Evolutionary conservation across 2,113 vertebrate species (phyloP), one percentile per base, ranked within the genome.

Genomic region (Callionymus lyra): DNA sequence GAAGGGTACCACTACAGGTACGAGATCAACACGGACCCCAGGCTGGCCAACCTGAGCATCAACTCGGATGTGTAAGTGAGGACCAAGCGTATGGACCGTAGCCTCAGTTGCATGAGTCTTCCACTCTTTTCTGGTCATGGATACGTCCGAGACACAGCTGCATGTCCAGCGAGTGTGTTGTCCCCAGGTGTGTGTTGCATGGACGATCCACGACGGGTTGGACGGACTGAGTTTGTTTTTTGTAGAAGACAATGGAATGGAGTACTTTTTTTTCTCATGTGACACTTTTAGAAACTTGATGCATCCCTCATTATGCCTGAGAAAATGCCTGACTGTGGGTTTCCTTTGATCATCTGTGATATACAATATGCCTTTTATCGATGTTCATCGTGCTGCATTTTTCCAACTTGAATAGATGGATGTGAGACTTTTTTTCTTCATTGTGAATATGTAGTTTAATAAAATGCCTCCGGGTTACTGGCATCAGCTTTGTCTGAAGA

Each of bases 1-100:
- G 95, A 98, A 68, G 94, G 94, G 4, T 99, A 99, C 76, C 93
- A 99, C 77, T 99, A 99, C 85, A 86, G 93, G 77, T 99, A 98
- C 0, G 95, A 98, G 82, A 91, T 96, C 60, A 97, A 92, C 44
- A 87, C 92, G 5, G 94, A 97, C 76, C 91, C 94, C 14, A 85
- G 91, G 44, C 66, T 98, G 63, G 92, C 92, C 72, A 93, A 92
- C 80, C 86, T 96, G 64, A 92, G 91, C 75, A 90, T 93, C 66
- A 98, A 95, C 69, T 97, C 92, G 0, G 94, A 98, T 32, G 91
- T 93, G 69, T 97, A 81, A 90, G 72, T 34, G 38, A 43, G 41
- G 43, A 41, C 2, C 10, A 48, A 27, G 18, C 12, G 53, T 56
- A 53, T 59, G 55, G 61, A 37, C 63, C 40, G 39, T 52, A 51